Base-by-base conservation (phyloP, 2,888 invertebrate species). In the Yponomeuta plumbellus region DNA sequence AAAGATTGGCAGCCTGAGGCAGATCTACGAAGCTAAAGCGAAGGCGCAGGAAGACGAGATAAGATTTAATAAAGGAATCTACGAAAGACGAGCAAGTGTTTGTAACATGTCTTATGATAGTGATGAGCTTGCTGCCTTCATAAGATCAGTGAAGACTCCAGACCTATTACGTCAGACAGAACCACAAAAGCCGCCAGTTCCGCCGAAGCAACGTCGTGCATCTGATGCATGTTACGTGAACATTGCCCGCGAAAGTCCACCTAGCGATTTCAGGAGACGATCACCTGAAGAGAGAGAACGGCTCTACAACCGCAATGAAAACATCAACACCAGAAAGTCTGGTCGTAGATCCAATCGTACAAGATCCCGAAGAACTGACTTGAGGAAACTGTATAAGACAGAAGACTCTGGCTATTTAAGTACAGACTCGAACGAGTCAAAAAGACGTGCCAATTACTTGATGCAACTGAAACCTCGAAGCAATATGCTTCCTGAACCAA, bases 371-470 rank as follows among this genome's bases (percentile, higher is more conserved):
- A 75, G 89, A 72, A 84, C 86, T 20, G 88, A 89, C 70, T 70
- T 88, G 40, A 86, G 83, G 70, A 91, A 86, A 73, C 74, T 87
- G 26, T 86, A 82, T 72, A 85, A 81, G 76, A 89, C 86, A 2
- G 94, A 94, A 81, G 97, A 97, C 80, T 96, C 96, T 11, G 97
- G 97, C 0, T 97, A 97, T 75, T 92, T 97, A 74, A 97, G 97
- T 77, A 96, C 96, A 0, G 97, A 97, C 77, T 96, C 96, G 1
- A 93, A 92, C 67, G 94, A 94, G 74, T 93, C 93, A 0, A 92
- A 90, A 74, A 84, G 88, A 58, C 84, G 87, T 74, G 88, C 90
- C 11, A 87, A 85, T 70, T 91, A 87, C 71, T 77, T 90, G 68
- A 81, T 90, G 81, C 92, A 92, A 70, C 71, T 89, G 23, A 85